These are phyloP conservation scores for Anoplius nigerrimus DNA, from an alignment of 2,888 invertebrate species.

Conservation along the genomic window DNA sequence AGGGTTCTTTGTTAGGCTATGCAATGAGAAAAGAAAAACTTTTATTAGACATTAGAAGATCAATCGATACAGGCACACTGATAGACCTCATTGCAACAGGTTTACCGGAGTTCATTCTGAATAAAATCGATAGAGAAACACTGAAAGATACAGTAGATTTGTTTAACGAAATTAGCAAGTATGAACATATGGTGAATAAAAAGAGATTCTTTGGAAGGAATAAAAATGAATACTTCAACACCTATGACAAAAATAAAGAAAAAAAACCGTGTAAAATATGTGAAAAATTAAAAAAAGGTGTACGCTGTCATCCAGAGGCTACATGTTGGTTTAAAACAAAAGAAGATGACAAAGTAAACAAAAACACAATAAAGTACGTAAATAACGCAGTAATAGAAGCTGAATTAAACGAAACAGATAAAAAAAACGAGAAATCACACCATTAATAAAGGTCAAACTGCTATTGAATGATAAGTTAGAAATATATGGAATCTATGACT, in stretches of 20 bases:
- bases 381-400: slow-evolving; percentile 34
- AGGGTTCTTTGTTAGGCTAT: slow-evolving; percentile 51
- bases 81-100: slow-evolving; percentile 45
- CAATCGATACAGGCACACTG: slow-evolving; percentile 43
- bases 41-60: slow-evolving; percentile 48
- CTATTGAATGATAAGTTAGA: slow-evolving; percentile 35
- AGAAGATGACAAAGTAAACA: slow-evolving; percentile 5
- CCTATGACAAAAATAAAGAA: slow-evolving; percentile 1
- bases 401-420: slow-evolving; percentile 23
- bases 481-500: slow-evolving; percentile 37
- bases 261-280: slow-evolving; percentile 48
- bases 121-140: slow-evolving; percentile 36
- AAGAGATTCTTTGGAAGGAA: slow-evolving; percentile 21
- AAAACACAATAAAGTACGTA: too few species aligned
- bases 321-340: slow-evolving; percentile 44
- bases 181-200: slow-evolving; percentile 34
- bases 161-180: slow-evolving; percentile 35
- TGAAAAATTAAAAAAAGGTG: slow-evolving; percentile 51
- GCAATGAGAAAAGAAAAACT: slow-evolving; percentile 48
- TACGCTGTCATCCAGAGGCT: slow-evolving; percentile 34
- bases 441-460: slow-evolving; percentile 47
- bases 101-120: slow-evolving; percentile 50
- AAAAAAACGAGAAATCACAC: slow-evolving; percentile 50
- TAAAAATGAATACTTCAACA: slow-evolving; percentile 27
- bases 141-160: slow-evolving; percentile 24